Base-by-base conservation (phyloP, 2,888 invertebrate genomes). In the Sarcophaga subvicina region DNA sequence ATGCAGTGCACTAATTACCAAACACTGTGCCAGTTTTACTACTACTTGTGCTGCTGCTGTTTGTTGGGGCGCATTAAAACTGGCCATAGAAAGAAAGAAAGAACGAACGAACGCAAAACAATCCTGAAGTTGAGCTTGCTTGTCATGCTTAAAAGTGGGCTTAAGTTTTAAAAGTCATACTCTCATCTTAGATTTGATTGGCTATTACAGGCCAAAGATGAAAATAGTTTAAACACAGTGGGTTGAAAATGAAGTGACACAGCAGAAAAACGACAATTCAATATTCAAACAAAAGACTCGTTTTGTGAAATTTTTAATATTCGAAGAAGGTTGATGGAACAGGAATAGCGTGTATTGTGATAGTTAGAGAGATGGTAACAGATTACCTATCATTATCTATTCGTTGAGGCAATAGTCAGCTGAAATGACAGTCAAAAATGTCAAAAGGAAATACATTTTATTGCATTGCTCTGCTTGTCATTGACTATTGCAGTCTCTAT, bases 401-500 rank as follows among this genome's bases (percentile, higher is more conserved):
- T 27, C 6, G 5, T 37, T 37, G 37, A 1, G 37, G 37, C 6
- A 37, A 6, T 37, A 37, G 37, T 5, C 4, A 4, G 0, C 27
- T 27, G 6, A 27, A 27, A 27, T 4, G 4, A 27, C 4, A 27
- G 27, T 27, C 5, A 5, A 27, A 27, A 27, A 27, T 27, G 5
- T 27, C 4, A 27, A 27, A 27, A 27, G 27, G 5, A 27, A 27
- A 27, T 6, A 4, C 0, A 27, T 5, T 27, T 27, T 0, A 5
- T 1, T 27, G 0, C 3, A 27, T 27, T 27, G 27, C 0, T 0
- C 27, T 4, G 0, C 27, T 27, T 27, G 27, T 5, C 27, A 27
- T 27, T 27, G 27, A 27, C 0, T 27, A 27, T 27, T 27, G 27
- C 27, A 27, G 4, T 27, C 27, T 4, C 3, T 5, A 97, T 95